Percentiles rank a stretch among this genome's conserved stretches.
These are phyloP conservation scores for Petrophora chlorosata DNA, from an alignment of 2,888 invertebrate genomes.

Conservation along the genomic window DNA sequence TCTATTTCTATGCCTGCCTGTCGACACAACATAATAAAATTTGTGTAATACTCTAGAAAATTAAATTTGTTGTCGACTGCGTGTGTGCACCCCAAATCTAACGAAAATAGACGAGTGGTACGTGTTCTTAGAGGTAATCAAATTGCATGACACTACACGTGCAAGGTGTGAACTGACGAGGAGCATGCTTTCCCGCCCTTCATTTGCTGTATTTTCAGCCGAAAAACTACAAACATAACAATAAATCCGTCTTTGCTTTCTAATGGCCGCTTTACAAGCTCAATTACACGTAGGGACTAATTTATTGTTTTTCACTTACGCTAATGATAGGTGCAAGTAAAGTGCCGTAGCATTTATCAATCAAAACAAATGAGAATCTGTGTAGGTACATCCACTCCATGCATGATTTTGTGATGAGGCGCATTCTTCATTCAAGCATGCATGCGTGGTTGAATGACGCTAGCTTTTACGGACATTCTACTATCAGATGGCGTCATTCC, in stretches of 20 bases:
- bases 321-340: slow-evolving; percentile 35
- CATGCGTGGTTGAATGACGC: slow-evolving; percentile 8
- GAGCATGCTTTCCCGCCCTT: slow-evolving; percentile 65
- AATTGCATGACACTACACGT: slow-evolving; percentile 74
- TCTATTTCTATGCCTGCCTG: slow-evolving; percentile 29
- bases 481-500: slow-evolving; percentile 16
- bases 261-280: slow-evolving; percentile 53
- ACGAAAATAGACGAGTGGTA: slow-evolving; percentile 60
- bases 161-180: slow-evolving; percentile 72
- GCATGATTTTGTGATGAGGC: slow-evolving; percentile 6
- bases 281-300: slow-evolving; percentile 40
- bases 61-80: slow-evolving; percentile 37
- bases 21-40: slow-evolving; percentile 29
- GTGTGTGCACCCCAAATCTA: slow-evolving; percentile 47
- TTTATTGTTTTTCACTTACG: slow-evolving; percentile 42
- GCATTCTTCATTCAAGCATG: slow-evolving; percentile 16
- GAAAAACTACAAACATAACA: slow-evolving; percentile 61
- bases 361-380: slow-evolving; percentile 20
- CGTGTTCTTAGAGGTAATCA: slow-evolving; percentile 65
- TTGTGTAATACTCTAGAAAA: slow-evolving; percentile 40
- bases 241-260: slow-evolving; percentile 62
- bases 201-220: slow-evolving; percentile 68
- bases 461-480: slow-evolving; percentile 8
- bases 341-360: slow-evolving; percentile 19
- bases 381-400: slow-evolving; percentile 1